Evolutionary conservation across 2,797 vertebrate genomes (phyloP).

Genomic region (Poecilia gillii): DNA sequence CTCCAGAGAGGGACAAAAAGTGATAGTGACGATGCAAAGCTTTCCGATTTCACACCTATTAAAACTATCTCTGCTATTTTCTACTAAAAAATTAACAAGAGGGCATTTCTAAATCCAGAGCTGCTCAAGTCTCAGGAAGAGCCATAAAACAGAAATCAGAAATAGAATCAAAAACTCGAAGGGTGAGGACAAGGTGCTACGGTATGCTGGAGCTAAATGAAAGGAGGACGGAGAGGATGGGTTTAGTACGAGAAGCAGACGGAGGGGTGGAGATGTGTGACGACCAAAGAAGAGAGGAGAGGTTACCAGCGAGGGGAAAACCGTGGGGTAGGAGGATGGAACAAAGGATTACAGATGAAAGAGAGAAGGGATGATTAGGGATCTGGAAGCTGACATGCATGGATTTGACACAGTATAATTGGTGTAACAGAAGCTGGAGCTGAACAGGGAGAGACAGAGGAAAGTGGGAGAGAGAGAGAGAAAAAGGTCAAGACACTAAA

Average conservation of each 20-base stretch:
- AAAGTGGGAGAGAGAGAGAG: slow-evolving; percentile 15
- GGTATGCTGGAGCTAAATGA: slow-evolving; percentile 46
- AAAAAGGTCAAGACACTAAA: slow-evolving; percentile 42
- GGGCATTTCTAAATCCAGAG: slow-evolving; percentile 13
- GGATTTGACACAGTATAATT: slow-evolving; percentile 79
- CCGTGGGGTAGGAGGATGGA: slow-evolving; percentile 49
- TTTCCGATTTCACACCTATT: slow-evolving; percentile 2
- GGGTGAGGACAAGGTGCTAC: slow-evolving; percentile 26
- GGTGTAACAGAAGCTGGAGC: slow-evolving; percentile 64
- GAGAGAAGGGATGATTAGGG: slow-evolving; percentile 76
- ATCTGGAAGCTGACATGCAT: slow-evolving; percentile 77
- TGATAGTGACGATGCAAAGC: not conserved
- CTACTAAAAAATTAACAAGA: slow-evolving; percentile 13
- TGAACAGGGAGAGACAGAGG: slow-evolving; percentile 45
- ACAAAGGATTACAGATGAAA: slow-evolving; percentile 79
- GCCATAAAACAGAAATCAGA: slow-evolving; percentile 27
- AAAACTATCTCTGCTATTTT: slow-evolving; percentile 12
- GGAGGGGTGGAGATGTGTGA: slow-evolving; percentile 49
- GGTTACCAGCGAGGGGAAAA: slow-evolving; percentile 58
- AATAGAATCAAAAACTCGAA: slow-evolving; percentile 29
- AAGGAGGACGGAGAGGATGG: slow-evolving; percentile 52
- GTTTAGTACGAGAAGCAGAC: slow-evolving; percentile 38
- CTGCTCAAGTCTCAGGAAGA: not conserved
- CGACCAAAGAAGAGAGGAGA: slow-evolving; percentile 61
- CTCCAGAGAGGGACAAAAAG: not conserved